Evolutionary conservation across 2,113 vertebrate genomes (phyloP).

Genomic region (Passer domesticus): DNA sequence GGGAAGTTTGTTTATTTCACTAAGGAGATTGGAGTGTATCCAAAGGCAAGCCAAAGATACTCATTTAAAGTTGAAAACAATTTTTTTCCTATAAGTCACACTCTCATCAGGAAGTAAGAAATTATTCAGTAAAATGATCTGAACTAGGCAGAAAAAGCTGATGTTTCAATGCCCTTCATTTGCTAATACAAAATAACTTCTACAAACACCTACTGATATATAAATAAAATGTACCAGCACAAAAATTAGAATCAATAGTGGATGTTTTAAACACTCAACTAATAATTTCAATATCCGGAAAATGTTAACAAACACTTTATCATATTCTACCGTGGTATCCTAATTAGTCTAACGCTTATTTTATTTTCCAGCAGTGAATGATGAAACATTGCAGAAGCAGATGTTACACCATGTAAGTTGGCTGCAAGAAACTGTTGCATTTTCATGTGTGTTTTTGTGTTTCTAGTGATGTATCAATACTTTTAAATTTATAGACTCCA

Average conservation of each 20-base stretch:
- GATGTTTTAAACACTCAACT: neutral
- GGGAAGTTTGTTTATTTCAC: neutral
- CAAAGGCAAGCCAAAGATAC: neutral
- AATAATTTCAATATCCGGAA: neutral
- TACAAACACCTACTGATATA: neutral
- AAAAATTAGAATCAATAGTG: neutral
- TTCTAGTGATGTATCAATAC: neutral
- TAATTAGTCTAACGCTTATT: constrained; percentile 19
- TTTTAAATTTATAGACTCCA: constrained; percentile 20
- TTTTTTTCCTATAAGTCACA: neutral
- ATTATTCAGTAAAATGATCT: neutral
- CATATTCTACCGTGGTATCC: neutral
- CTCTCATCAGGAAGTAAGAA: neutral
- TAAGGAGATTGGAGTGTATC: neutral
- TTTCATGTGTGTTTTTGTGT: neutral
- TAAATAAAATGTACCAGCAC: neutral
- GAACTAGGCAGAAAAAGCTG: neutral
- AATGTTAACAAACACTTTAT: constrained; percentile 4
- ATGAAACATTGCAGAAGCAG: constrained; percentile 6
- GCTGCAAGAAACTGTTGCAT: neutral
- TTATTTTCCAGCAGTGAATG: constrained; percentile 1
- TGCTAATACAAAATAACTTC: neutral
- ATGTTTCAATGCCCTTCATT: neutral
- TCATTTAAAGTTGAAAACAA: neutral
- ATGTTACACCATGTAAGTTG: constrained; percentile 21